These are phyloP conservation scores for Pedicia rivosa DNA, from an alignment of 2,888 invertebrate species.

Conservation along the genomic window DNA sequence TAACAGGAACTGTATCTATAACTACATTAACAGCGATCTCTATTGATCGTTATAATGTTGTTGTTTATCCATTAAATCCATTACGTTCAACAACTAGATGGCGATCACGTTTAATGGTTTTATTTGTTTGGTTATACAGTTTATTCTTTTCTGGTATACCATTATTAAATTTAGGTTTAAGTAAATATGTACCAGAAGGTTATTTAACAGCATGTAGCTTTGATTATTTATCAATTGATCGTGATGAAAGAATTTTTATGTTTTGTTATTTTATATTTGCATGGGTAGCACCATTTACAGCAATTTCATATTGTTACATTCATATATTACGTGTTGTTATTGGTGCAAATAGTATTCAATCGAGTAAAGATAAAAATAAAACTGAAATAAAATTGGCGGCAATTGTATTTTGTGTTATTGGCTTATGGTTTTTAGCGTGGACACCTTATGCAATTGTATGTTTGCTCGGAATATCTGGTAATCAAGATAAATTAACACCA, in stretches of 20 bases:
- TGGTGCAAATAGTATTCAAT: constrained; percentile 34
- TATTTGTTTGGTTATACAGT: constrained; percentile 60
- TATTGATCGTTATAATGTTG: constrained; percentile 66
- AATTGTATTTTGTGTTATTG: constrained; percentile 50
- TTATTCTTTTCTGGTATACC: constrained; percentile 52
- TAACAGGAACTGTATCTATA: constrained; percentile 68
- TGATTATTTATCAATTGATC: constrained; percentile 59
- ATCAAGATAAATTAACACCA: constrained; percentile 47
- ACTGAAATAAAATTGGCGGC: constrained; percentile 56
- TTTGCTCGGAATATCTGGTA: constrained; percentile 51
- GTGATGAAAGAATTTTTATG: constrained; percentile 47
- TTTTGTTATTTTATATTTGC: constrained; percentile 58
- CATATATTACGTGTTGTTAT: constrained; percentile 51
- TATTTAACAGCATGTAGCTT: constrained; percentile 73
- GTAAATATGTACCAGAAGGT: constrained; percentile 68
- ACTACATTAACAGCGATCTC: constrained; percentile 66
- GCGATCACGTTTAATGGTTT: constrained; percentile 42
- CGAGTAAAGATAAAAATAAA: constrained; percentile 45
- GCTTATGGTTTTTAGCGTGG: constrained; percentile 66
- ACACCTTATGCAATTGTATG: constrained; percentile 66
- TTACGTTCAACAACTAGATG: constrained; percentile 42
- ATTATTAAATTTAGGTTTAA: constrained; percentile 50
- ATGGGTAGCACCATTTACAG: constrained; percentile 53
- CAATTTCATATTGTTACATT: constrained; percentile 57
- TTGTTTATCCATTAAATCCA: constrained; percentile 60